A percentile compares a stretch with the other conserved stretches of the same genome.
These are phyloP conservation scores for Myotis daubentonii DNA, from an alignment of 2,797 vertebrate genomes.

Conservation along the genomic window DNA sequence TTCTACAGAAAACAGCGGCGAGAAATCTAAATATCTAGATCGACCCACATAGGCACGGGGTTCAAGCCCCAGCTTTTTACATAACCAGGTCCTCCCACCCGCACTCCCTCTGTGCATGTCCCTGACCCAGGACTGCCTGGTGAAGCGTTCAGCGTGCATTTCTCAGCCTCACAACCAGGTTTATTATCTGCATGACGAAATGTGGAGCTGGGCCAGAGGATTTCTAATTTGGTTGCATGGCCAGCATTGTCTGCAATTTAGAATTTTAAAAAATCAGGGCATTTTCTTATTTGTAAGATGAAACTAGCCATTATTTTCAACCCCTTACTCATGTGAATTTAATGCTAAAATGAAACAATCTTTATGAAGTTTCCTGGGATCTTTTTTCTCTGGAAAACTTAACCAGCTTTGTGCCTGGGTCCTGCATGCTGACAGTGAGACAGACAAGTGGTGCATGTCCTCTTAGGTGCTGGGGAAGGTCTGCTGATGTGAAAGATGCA, in stretches of 20 bases:
- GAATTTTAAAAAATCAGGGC: not conserved
- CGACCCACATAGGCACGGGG: accelerated
- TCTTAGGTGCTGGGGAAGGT: not conserved
- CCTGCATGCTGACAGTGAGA: not conserved
- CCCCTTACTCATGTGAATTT: not conserved
- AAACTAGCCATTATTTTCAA: not conserved
- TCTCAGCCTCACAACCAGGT: accelerated
- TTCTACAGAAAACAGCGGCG: not conserved
- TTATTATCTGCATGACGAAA: not conserved
- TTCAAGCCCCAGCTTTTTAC: accelerated
- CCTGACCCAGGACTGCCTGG: not conserved
- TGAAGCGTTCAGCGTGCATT: not conserved
- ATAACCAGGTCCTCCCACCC: accelerated
- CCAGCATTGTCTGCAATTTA: not conserved
- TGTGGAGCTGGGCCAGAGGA: not conserved
- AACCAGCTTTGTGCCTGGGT: not conserved
- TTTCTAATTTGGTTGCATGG: not conserved
- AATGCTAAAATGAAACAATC: not conserved
- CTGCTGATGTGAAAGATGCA: accelerated
- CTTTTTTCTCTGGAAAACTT: not conserved
- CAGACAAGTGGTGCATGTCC: accelerated
- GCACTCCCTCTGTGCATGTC: not conserved
- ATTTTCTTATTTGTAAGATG: not conserved
- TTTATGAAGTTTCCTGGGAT: not conserved
- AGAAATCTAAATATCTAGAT: accelerated